Evolutionary conservation across 2,888 invertebrate species (phyloP).

Genomic region (Dendrolimus houi): DNA sequence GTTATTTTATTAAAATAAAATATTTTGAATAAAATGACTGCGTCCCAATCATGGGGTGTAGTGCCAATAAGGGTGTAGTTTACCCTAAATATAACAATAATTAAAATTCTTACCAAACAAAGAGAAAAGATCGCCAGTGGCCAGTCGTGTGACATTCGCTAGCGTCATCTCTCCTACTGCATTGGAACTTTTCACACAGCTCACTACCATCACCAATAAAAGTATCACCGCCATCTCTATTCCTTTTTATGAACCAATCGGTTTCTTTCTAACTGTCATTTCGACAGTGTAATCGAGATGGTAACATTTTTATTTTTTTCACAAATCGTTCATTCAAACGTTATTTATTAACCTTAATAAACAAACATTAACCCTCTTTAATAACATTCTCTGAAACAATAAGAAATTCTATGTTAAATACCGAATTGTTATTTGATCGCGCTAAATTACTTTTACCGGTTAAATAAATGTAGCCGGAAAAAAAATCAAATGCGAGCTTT

Average conservation of each 20-base stretch:
- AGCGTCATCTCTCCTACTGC: slow-evolving; percentile 52
- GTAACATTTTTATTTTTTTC: slow-evolving; percentile 15
- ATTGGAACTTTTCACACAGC: slow-evolving; percentile 23
- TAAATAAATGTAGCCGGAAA: slow-evolving; percentile 4
- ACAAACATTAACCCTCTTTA: slow-evolving; percentile 5
- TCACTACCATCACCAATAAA: slow-evolving; percentile 26
- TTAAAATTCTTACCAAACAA: slow-evolving; percentile 55
- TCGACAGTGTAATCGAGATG: slow-evolving; percentile 24
- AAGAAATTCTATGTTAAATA: not conserved
- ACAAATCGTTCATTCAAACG: slow-evolving; percentile 11
- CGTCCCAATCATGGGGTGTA: too few species aligned
- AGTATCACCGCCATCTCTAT: slow-evolving; percentile 48
- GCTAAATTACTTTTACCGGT: not conserved
- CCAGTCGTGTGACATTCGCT: slow-evolving; percentile 74
- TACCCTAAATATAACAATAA: slow-evolving; percentile 1
- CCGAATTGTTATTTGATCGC: not conserved
- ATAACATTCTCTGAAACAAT: not conserved
- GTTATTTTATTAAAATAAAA: too few species aligned
- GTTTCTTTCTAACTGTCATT: slow-evolving; percentile 23
- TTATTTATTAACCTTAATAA: too few species aligned
- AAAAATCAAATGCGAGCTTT: slow-evolving; percentile 13
- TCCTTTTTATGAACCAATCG: slow-evolving; percentile 12
- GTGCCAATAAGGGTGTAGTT: too few species aligned
- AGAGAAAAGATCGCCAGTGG: slow-evolving; percentile 77
- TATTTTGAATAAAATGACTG: too few species aligned